Conservation (phyloP, 2,797 vertebrate genomes). For the Ataeniobius toweri region DNA sequence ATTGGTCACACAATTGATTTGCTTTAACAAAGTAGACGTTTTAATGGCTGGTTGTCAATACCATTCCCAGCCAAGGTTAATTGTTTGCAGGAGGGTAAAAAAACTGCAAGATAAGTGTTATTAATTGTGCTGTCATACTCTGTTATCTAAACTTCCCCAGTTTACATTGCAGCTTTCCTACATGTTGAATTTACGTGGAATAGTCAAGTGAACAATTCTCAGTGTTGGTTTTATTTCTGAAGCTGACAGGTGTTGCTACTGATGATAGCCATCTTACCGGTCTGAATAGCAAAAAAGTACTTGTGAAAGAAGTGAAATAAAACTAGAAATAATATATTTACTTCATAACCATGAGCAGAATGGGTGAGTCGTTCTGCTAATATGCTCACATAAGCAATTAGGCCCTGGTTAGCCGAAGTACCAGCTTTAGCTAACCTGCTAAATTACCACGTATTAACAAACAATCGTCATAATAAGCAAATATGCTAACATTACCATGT, state of each 20-base stretch:
- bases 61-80: conserved; percentile 2
- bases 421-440: background rate
- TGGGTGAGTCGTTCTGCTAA: background rate
- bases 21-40: background rate
- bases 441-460: too few species aligned
- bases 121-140: conserved; percentile 6
- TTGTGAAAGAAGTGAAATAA: conserved; percentile 28
- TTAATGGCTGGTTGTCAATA: conserved; percentile 20
- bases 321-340: background rate
- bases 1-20: conserved; percentile 21
- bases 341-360: background rate
- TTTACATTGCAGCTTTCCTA: background rate
- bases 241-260: conserved; percentile 13
- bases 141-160: background rate
- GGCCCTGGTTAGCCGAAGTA: background rate
- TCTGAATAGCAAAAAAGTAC: conserved; percentile 1
- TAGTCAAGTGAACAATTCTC: conserved; percentile 5
- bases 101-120: conserved; percentile 3
- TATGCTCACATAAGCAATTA: background rate
- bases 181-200: conserved; percentile 21
- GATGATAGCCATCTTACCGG: conserved; percentile 28
- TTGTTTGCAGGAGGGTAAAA: background rate
- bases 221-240: background rate
- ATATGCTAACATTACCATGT: background rate
- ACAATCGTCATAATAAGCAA: background rate